phyloP scores from a whole-genome alignment of 2,797 vertebrate species.

The Neomorphus geoffroyi region DNA sequence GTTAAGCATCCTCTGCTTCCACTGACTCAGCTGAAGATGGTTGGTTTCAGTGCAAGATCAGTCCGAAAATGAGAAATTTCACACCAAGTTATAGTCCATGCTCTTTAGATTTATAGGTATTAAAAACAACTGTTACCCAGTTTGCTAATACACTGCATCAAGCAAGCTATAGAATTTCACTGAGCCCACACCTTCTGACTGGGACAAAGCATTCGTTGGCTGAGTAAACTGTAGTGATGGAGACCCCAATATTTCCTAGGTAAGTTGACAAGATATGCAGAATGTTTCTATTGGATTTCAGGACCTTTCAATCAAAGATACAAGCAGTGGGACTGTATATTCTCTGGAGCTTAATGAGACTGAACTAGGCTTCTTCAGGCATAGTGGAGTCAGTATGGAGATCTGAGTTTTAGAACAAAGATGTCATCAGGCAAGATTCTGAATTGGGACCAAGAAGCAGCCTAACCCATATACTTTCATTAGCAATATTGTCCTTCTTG shows the following conservation, averaged over 20 bases:
- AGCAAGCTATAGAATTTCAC: background rate
- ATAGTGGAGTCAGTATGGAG: background rate
- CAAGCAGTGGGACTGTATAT: background rate
- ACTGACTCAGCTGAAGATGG: background rate
- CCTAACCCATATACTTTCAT: background rate
- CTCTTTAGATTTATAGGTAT: background rate
- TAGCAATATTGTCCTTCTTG: background rate
- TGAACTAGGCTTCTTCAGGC: background rate
- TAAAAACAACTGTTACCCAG: background rate
- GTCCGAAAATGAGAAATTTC: slow-evolving; percentile 12
- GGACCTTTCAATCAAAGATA: background rate
- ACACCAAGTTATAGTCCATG: background rate
- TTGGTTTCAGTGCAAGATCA: background rate
- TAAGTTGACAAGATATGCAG: background rate
- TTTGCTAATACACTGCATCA: background rate
- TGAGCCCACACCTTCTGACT: background rate
- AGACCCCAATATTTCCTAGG: background rate
- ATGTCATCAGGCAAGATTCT: background rate
- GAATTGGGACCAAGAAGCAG: background rate
- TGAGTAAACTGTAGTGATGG: background rate
- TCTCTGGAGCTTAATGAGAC: background rate
- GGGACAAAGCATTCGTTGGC: background rate
- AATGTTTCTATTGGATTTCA: background rate
- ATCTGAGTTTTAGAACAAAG: background rate
- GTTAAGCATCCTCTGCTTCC: background rate